phyloP scores from a whole-genome alignment of 2,797 vertebrate species.

The Lacerta viridis region DNA sequence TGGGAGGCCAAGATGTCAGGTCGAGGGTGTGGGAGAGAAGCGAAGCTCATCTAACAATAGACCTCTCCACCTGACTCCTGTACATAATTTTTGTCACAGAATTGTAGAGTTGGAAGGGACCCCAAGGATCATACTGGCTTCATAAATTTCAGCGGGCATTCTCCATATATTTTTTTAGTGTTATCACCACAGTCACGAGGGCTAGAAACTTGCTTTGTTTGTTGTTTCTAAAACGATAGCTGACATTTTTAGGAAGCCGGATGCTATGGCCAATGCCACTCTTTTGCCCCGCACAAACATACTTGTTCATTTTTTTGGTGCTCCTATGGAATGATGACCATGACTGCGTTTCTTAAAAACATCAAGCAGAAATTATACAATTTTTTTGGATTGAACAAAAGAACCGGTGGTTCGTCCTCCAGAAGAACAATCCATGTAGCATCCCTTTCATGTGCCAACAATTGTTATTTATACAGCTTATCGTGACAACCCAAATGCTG shows the following conservation, averaged over 20 bases:
- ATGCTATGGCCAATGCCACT: not conserved
- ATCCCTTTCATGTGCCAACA: constrained; percentile 76
- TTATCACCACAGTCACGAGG: not conserved
- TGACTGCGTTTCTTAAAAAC: constrained; percentile 59
- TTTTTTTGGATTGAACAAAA: constrained; percentile 61
- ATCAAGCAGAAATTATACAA: constrained; percentile 69
- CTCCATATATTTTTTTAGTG: not conserved
- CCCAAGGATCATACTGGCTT: not conserved
- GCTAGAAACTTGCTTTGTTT: not conserved
- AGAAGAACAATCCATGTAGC: constrained; percentile 70
- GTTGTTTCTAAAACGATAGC: not conserved
- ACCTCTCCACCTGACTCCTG: not conserved
- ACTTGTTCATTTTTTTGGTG: not conserved
- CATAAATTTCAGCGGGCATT: not conserved
- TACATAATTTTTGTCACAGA: not conserved
- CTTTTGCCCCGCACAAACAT: too few relatives aligned
- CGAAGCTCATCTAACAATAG: not conserved
- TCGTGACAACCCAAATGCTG: constrained; percentile 73
- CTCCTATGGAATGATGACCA: not conserved
- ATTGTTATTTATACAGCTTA: constrained; percentile 76
- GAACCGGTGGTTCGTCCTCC: constrained; percentile 59
- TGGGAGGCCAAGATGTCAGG: not conserved
- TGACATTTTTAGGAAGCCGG: not conserved
- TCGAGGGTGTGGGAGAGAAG: not conserved
- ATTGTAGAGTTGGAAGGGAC: not conserved